Base-by-base conservation (phyloP, 1,140 invertebrate genomes). In the Neuroterus valhalla region DNA sequence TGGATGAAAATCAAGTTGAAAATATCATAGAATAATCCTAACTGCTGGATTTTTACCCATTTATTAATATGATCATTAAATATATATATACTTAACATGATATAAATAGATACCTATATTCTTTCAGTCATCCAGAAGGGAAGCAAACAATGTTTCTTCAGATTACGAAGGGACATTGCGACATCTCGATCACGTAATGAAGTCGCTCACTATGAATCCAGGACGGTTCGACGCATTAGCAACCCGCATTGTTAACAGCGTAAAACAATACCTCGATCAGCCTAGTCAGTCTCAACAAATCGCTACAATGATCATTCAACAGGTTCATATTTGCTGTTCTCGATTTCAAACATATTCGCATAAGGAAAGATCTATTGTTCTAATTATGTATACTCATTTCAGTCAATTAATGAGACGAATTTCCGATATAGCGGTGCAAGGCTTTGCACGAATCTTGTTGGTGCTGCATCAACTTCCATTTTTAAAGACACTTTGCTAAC, bases 401-500 rank as follows among this genome's bases (percentile, higher is more conserved):
- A 94, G 92, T 93, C 92, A 42, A 92, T 94, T 76, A 89, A 80
- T n/a, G 93, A 93, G 85, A 87, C 91, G 4, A 93, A 94, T 82
- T 93, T 94, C 83, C 91, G 93, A 75, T 94, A 93, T 86, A 93
- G 92, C 79, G 93, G 93, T 45, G 93, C 93, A 21, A 89, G 93
- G 10, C 86, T 93, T 10, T 93, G 92, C 81, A 91, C 91, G 45
- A 91, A 92, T 90, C 90, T 93, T 38, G 92, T 92, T 73, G 91
- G 90, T 23, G 84, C 80, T 55, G 78, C 79, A 43, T 84, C 85
- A 44, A 79, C 87, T 52, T 91, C 91, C 0, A 89, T 89, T 67
- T 93, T 94, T 84, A 91, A 92, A 69, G 79, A 86, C 5, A 83
- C 85, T 19, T 81, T 91, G 46, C 81, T 87, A 50, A 82, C 78